Percentiles rank a stretch among this genome's conserved stretches.
These are phyloP conservation scores for Cyprinus carpio DNA, from an alignment of 2,113 vertebrate species.

Conservation along the genomic window DNA sequence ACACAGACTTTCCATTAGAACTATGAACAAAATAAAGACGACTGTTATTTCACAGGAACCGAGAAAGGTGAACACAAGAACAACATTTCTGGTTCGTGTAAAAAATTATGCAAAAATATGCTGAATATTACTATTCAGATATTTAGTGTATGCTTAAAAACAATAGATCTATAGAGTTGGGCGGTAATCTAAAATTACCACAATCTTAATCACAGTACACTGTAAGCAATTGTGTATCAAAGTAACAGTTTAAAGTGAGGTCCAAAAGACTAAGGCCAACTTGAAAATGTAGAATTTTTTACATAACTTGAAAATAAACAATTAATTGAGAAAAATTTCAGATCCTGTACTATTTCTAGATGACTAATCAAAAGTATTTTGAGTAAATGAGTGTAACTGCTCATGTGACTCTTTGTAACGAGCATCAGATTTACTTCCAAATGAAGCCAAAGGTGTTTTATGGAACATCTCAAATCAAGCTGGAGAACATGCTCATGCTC, in stretches of 20 bases:
- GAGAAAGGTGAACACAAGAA: conserved; percentile 68
- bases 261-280: not conserved
- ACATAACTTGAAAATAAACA: not conserved
- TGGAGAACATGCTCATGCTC: not conserved
- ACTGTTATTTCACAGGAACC: conserved; percentile 76
- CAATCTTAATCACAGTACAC: not conserved
- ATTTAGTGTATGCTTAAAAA: not conserved
- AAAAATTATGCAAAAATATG: conserved; percentile 42
- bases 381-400: too few relatives aligned
- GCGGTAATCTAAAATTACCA: not conserved
- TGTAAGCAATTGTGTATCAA: not conserved
- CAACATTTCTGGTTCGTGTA: conserved; percentile 71
- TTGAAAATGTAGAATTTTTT: not conserved
- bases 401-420: too few relatives aligned
- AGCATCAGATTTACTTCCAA: not conserved
- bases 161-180: not conserved
- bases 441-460: not conserved
- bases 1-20: conserved; percentile 99
- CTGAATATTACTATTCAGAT: conserved; percentile 15
- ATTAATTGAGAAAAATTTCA: too few relatives aligned
- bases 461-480: not conserved
- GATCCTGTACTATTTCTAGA: too few relatives aligned
- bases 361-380: too few relatives aligned
- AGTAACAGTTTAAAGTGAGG: not conserved
- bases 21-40: conserved; percentile 96